Percentiles rank a stretch among this genome's conserved stretches.
phyloP scores from a whole-genome alignment of 2,888 invertebrate species.

The Dendrolimus houi region DNA sequence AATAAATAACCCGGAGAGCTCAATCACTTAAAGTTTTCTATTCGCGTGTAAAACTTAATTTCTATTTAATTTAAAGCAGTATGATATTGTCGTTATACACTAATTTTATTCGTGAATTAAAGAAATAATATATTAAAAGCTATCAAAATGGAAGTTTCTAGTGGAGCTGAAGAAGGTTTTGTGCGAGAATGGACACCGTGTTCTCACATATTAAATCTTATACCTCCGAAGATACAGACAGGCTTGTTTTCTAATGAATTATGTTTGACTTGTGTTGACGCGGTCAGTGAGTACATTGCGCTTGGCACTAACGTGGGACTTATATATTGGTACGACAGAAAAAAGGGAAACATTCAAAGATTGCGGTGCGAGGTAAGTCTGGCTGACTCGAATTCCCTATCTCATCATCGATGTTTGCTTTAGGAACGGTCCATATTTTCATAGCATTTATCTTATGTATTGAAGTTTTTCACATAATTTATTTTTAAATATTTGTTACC shows the following conservation, averaged over 20 bases:
- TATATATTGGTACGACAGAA: conserved; percentile 91
- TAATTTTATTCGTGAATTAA: not conserved
- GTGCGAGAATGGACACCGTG: conserved; percentile 89
- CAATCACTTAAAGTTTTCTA: conserved; percentile 14
- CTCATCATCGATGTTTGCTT: too few species aligned
- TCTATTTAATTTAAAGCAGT: conserved; percentile 10
- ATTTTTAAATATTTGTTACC: too few species aligned
- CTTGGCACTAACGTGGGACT: conserved; percentile 91
- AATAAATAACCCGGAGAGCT: conserved; percentile 3
- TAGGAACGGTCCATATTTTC: too few species aligned
- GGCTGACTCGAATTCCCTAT: too few species aligned
- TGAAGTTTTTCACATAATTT: too few species aligned
- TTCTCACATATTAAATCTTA: conserved; percentile 82
- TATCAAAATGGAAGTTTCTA: conserved; percentile 53
- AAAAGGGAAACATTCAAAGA: conserved; percentile 84
- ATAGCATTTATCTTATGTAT: too few species aligned
- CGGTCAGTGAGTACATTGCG: conserved; percentile 87
- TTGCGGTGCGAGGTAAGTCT: conserved; percentile 85
- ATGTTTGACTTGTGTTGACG: conserved; percentile 88
- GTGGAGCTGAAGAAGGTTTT: conserved; percentile 65
- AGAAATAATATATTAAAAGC: conserved; percentile 1
- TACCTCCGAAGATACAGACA: conserved; percentile 84
- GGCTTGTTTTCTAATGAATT: conserved; percentile 87
- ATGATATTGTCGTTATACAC: conserved; percentile 15
- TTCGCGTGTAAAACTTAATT: conserved; percentile 10